A percentile compares a stretch with the other conserved stretches of the same genome.
These are phyloP conservation scores for Tenthredo livida DNA, from an alignment of 2,888 invertebrate species.

Conservation along the genomic window DNA sequence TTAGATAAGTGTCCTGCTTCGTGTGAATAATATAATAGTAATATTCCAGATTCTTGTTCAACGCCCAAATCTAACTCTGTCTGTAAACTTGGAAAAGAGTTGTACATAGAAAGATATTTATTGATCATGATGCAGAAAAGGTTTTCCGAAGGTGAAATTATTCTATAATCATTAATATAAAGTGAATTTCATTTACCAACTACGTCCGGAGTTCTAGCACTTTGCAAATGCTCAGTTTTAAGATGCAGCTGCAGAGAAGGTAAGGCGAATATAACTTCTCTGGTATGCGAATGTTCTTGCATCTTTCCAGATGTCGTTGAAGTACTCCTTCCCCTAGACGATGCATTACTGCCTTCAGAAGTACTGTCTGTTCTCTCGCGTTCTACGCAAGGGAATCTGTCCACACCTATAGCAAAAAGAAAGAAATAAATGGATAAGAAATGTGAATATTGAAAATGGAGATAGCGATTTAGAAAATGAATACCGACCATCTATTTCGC, in stretches of 20 bases:
- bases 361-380: conserved; percentile 83
- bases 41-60: not conserved
- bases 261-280: conserved; percentile 98
- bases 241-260: conserved; percentile 95
- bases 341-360: conserved; percentile 78
- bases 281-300: conserved; percentile 90
- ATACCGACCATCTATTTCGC: conserved; percentile 92
- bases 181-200: conserved; percentile 78
- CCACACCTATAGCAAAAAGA: conserved; percentile 84
- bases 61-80: not conserved
- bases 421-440: not conserved
- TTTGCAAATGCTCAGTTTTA: conserved; percentile 95
- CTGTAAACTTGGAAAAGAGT: not conserved
- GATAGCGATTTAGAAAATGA: not conserved
- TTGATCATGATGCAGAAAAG: not conserved
- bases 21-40: not conserved
- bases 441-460: not conserved
- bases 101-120: not conserved
- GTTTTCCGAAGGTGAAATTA: not conserved
- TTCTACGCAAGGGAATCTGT: conserved; percentile 94
- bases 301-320: conserved; percentile 81
- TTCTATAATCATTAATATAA: conserved; percentile 6
- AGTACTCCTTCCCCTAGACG: conserved; percentile 79
- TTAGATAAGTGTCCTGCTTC: not conserved
- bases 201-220: conserved; percentile 85